phyloP scores from a whole-genome alignment of 2,797 vertebrate species.

The Bradypodion pumilum region DNA sequence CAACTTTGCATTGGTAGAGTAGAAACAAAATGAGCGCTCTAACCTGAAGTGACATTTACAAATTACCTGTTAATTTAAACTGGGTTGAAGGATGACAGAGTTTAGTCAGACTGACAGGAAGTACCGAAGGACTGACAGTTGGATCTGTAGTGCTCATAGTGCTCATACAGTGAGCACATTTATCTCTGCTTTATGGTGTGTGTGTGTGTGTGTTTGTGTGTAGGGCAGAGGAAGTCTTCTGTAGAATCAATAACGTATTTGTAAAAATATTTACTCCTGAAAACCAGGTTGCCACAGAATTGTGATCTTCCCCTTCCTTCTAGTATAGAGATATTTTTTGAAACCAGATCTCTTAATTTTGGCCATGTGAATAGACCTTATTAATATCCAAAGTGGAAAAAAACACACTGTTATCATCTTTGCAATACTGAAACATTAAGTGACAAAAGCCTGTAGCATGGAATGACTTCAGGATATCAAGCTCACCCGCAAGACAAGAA shows the following conservation, averaged over 20 bases:
- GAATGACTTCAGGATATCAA: constrained; percentile 68
- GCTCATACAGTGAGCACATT: constrained; percentile 77
- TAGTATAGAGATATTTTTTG: constrained; percentile 33
- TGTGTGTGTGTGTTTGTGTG: too few relatives aligned
- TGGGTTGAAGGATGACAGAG: constrained; percentile 97
- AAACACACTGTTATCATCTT: constrained; percentile 54
- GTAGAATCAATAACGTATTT: constrained; percentile 78
- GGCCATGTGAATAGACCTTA: constrained; percentile 51
- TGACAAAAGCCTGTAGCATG: constrained; percentile 68
- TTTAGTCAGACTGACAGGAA: constrained; percentile 96
- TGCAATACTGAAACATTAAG: constrained; percentile 67
- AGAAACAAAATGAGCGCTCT: constrained; percentile 98
- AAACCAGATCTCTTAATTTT: constrained; percentile 62
- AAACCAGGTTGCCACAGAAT: constrained; percentile 53
- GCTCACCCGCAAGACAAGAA: constrained; percentile 64
- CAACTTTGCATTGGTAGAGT: constrained; percentile 91
- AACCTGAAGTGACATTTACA: constrained; percentile 99
- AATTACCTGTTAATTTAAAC: constrained; percentile 99
- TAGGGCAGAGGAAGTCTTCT: constrained; percentile 61
- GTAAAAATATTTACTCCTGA: constrained; percentile 76
- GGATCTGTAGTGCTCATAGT: constrained; percentile 86
- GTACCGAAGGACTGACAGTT: constrained; percentile 89
- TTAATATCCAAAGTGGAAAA: constrained; percentile 63
- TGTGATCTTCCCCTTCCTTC: constrained; percentile 9
- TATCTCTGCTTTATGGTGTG: constrained; percentile 72